These are phyloP conservation scores for Mola mola DNA, from an alignment of 2,113 vertebrate genomes.

Conservation along the genomic window DNA sequence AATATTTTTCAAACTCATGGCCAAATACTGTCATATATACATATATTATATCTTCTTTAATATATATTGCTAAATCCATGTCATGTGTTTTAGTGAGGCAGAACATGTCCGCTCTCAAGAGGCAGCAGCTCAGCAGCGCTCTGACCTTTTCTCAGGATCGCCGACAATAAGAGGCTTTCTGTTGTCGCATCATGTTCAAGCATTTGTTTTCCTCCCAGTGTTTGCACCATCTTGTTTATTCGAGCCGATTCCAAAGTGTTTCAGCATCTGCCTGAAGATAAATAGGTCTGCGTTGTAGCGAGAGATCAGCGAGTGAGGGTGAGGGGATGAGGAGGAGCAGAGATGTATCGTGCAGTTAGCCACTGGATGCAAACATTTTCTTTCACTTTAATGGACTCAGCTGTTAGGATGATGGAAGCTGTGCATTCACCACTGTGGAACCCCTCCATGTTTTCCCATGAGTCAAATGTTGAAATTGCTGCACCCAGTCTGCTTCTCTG, in stretches of 20 bases:
- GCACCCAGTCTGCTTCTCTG: not conserved
- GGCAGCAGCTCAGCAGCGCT: constrained; percentile 33
- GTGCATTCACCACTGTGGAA: not conserved
- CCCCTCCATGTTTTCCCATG: constrained; percentile 16
- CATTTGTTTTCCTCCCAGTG: constrained; percentile 34
- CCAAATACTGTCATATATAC: constrained; percentile 27
- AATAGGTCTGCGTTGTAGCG: constrained; percentile 33
- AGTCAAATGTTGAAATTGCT: not conserved
- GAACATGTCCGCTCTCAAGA: constrained; percentile 49
- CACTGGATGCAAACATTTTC: too few species aligned
- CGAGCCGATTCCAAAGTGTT: constrained; percentile 11
- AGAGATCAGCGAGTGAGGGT: too few species aligned
- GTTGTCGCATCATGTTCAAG: constrained; percentile 23
- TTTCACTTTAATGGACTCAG: constrained; percentile 38
- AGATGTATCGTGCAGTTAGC: too few species aligned
- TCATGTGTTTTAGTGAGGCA: constrained; percentile 17
- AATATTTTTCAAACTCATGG: constrained; percentile 11
- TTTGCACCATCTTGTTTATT: constrained; percentile 56
- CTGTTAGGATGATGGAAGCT: constrained; percentile 13
- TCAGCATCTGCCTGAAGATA: constrained; percentile 20
- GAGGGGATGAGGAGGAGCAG: too few species aligned
- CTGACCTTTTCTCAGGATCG: constrained; percentile 32
- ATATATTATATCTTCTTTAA: constrained; percentile 33
- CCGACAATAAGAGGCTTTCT: constrained; percentile 10
- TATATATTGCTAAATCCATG: too few species aligned